Evolutionary conservation across 2,113 vertebrate species (phyloP), one percentile per base, ranked within the genome.

Genomic region (Ascaphus truei): DNA sequence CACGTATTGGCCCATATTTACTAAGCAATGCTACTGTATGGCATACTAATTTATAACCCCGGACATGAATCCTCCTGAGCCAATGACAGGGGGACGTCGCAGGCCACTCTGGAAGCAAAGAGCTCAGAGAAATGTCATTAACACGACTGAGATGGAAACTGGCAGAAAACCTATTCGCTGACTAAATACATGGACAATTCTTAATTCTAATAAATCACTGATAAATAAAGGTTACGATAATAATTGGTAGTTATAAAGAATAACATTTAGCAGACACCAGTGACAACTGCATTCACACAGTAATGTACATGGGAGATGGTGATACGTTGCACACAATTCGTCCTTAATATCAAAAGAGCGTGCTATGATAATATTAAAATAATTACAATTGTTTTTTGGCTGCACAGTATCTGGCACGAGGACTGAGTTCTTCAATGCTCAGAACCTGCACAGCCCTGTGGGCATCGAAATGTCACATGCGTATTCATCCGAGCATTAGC

Each of bases 391-490:
- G 61, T 62, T 75, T 75, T 60, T 73, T 69, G 67, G 75, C 74
- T 83, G 75, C 43, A 47, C 15, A 71, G 62, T 37, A 73, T 65
- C 63, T 55, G 36, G 48, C 67, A 66, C 69, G 74, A 71, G 75
- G 68, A 76, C 55, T 71, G 72, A 74, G 57, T 77, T 77, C 72
- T 77, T 84, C 76, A 79, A 75, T 73, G 76, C 76, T 76, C 81
- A 66, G 73, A 77, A 76, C 75, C 64, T 52, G 30, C 68, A 75
- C 81, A 77, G 71, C 69, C n/a, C 74, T 27, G 1, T 60, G 76
- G 76, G 75, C 55, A 75, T 74, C 36, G 55, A 79, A 76, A 80
- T 75, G 80, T 82, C 81, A 83, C 75, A 73, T 81, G 65, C 47
- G 74, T 74, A 66, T 77, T 71, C 77, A 20, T 25, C 16, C 41